These are phyloP conservation scores for Syngnathus acus DNA, from an alignment of 2,797 vertebrate species.

Conservation along the genomic window DNA sequence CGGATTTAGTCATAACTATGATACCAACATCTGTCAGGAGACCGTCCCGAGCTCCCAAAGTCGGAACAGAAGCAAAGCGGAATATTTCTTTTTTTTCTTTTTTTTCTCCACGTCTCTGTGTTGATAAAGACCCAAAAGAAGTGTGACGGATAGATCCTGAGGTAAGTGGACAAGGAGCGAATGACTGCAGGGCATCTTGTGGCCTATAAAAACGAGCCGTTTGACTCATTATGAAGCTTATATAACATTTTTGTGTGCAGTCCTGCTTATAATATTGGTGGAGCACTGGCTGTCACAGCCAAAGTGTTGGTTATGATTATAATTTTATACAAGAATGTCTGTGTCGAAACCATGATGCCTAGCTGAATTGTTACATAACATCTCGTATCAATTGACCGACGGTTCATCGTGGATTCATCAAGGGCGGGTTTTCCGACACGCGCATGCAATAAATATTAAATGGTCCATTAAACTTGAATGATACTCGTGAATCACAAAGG, in stretches of 20 bases:
- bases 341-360: neutral
- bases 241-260: constrained; percentile 39
- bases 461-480: constrained; percentile 3
- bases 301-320: neutral
- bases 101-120: neutral
- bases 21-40: constrained; percentile 68
- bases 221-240: constrained; percentile 30
- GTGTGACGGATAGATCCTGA: constrained; percentile 18
- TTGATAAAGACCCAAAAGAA: constrained; percentile 16
- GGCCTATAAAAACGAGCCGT: constrained; percentile 23
- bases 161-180: constrained; percentile 53
- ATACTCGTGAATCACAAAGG: neutral
- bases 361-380: neutral
- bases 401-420: neutral
- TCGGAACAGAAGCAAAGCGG: constrained; percentile 23
- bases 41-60: constrained; percentile 35
- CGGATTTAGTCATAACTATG: constrained; percentile 69
- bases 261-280: constrained; percentile 12
- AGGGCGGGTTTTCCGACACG: neutral
- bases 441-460: neutral
- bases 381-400: neutral
- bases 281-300: constrained; percentile 3
- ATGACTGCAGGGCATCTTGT: constrained; percentile 6
- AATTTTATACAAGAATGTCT: no score
- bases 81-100: constrained; percentile 24